A percentile compares a stretch with the other conserved stretches of the same genome.
These are phyloP conservation scores for Melipona quadrifasciata DNA, from an alignment of 1,140 invertebrate species.

Conservation along the genomic window DNA sequence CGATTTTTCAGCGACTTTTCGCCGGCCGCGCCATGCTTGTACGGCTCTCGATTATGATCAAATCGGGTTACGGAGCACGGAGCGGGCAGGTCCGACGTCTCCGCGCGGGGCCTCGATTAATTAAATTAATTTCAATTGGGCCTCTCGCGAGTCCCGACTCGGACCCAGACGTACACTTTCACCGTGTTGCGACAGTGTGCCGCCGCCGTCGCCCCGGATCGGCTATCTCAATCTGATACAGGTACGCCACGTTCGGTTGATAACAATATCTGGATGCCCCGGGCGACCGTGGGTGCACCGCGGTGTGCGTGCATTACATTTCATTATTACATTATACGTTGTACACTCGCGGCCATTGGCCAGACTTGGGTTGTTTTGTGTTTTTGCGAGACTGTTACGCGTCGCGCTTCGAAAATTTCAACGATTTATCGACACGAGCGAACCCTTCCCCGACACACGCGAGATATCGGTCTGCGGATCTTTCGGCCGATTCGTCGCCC, in stretches of 20 bases:
- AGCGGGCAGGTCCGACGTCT: constrained; percentile 41
- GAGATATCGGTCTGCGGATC: constrained; percentile 18
- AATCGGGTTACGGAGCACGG: constrained; percentile 12
- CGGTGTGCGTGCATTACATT: constrained; percentile 49
- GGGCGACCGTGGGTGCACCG: constrained; percentile 65
- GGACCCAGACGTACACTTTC: constrained; percentile 71
- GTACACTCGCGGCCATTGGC: constrained; percentile 36
- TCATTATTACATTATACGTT: background rate
- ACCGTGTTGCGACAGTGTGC: constrained; percentile 73
- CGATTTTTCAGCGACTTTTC: constrained; percentile 28
- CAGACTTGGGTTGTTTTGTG: background rate
- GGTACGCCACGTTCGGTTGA: constrained; percentile 61
- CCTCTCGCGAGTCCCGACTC: constrained; percentile 58
- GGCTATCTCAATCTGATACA: constrained; percentile 69
- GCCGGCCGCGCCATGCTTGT: background rate
- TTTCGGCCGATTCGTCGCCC: constrained; percentile 18
- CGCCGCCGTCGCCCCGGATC: constrained; percentile 47
- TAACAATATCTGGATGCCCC: constrained; percentile 74
- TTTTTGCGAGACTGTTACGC: constrained; percentile 51
- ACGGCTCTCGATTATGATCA: constrained; percentile 46
- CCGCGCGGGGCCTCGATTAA: constrained; percentile 67
- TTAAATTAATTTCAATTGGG: constrained; percentile 78
- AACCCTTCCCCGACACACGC: background rate
- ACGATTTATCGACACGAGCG: constrained; percentile 68
- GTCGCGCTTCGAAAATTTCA: constrained; percentile 70